A percentile compares a stretch with the other conserved stretches of the same genome.
These are phyloP conservation scores for Microcaecilia unicolor DNA, from an alignment of 2,797 vertebrate genomes.

Conservation along the genomic window DNA sequence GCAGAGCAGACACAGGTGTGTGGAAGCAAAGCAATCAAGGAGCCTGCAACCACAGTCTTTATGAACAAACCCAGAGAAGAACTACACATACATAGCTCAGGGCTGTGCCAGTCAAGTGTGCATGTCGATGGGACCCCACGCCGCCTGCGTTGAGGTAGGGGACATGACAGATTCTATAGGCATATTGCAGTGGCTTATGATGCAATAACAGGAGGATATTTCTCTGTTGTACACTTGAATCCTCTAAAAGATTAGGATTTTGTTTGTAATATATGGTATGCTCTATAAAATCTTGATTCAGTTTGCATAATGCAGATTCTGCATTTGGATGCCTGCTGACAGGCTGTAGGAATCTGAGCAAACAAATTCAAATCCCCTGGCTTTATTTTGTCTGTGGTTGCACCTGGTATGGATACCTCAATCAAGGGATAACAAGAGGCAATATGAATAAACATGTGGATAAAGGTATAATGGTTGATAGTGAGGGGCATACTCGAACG, in stretches of 20 bases:
- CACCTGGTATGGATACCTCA: neutral
- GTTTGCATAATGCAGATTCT: neutral
- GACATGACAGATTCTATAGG: conserved; percentile 3
- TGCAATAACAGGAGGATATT: conserved; percentile 12
- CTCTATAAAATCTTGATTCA: neutral
- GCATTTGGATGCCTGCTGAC: neutral
- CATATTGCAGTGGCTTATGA: conserved; percentile 9
- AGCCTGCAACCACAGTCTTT: too few relatives aligned
- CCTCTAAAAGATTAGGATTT: conserved; percentile 1
- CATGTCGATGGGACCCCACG: too few relatives aligned
- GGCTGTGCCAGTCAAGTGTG: too few relatives aligned
- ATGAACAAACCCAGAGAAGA: too few relatives aligned
- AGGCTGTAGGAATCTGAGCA: neutral
- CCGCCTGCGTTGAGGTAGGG: too few relatives aligned
- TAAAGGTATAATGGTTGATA: too few relatives aligned
- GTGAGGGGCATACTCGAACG: too few relatives aligned
- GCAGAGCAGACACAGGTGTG: too few relatives aligned
- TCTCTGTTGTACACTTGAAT: neutral
- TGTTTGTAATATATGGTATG: conserved; percentile 6
- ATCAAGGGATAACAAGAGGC: too few relatives aligned
- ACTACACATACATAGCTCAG: too few relatives aligned
- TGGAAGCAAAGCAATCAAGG: too few relatives aligned
- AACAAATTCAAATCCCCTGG: neutral
- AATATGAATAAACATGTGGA: too few relatives aligned
- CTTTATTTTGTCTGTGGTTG: neutral